Evolutionary conservation across 2,888 invertebrate genomes (phyloP).

Genomic region (Drosophila lacicola): DNA sequence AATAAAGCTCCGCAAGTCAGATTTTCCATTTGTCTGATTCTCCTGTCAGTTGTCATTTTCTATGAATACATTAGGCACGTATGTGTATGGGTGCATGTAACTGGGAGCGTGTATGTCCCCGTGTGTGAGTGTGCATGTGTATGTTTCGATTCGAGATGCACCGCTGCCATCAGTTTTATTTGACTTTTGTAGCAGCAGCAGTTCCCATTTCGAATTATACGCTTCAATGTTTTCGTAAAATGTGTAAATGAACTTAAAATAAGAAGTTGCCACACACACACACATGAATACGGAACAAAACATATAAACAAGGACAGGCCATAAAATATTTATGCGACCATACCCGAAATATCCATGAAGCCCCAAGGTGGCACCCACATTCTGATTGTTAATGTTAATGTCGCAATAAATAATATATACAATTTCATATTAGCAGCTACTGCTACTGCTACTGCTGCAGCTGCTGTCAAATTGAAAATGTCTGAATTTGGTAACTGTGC

Average conservation of each 20-base stretch:
- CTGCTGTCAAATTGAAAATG: conserved; percentile 28
- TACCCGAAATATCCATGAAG: conserved; percentile 53
- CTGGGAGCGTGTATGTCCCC: too few species aligned
- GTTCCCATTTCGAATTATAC: conserved; percentile 67
- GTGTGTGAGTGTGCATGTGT: conserved; percentile 5
- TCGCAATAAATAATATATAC: conserved; percentile 79
- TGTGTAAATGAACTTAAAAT: conserved; percentile 77
- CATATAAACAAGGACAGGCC: conserved; percentile 67
- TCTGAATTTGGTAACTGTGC: conserved; percentile 6
- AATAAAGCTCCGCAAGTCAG: conserved; percentile 52
- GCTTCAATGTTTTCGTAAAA: conserved; percentile 76
- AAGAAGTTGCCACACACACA: conserved; percentile 37
- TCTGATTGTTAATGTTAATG: conserved; percentile 75
- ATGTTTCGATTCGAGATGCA: conserved; percentile 41
- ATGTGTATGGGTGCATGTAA: conserved; percentile 1
- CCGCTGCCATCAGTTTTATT: conserved; percentile 44
- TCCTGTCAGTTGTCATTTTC: conserved; percentile 78
- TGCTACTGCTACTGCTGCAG: conserved; percentile 34
- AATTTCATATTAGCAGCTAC: conserved; percentile 46
- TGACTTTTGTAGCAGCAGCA: conserved; percentile 33
- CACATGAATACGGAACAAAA: conserved; percentile 26
- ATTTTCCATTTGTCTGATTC: conserved; percentile 76
- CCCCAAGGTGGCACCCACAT: conserved; percentile 38
- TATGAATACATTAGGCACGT: conserved; percentile 74
- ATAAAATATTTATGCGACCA: conserved; percentile 69